Evolutionary conservation across 2,888 invertebrate species (phyloP), one percentile per base, ranked within the genome.

Genomic region (Drosophila limbata): DNA sequence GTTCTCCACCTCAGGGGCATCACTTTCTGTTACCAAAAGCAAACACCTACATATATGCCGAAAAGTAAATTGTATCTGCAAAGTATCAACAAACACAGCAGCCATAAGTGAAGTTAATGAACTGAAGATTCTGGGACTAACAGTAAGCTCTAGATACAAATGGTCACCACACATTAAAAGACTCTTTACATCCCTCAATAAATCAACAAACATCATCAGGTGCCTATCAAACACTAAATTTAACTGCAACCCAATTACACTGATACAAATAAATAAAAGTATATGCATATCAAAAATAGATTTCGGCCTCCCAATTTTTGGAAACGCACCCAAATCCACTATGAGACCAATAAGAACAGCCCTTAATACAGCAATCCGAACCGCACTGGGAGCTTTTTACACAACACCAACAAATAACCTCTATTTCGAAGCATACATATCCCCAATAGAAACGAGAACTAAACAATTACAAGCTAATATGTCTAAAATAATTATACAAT

Each of bases 21-120:
- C 15, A 39, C 39, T 15, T 0, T 39, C 15, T 15, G 3, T 39
- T 15, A 2, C 15, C 8, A 39, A 39, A 39, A 1, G n/a, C 5
- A 37, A 37, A n/a, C 39, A 39, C 39, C 15, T 39, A 39, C 39
- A 39, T 39, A 15, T 37, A 37, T 37, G 37, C 37, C n/a, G 39
- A 6, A 39, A 39, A 39, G 6, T 39, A 2, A 39, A 39, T 3
- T 39, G 39, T 15, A 2, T 15, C 39, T 39, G 15, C 15, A 15
- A 39, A 39, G 39, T 15, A 0, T 39, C 15, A 15, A 40, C 40
- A 40, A 40, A 15, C 39, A 39, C 39, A 39, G 2, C n/a, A 40
- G 40, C 2, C 2, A 40, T 40, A 17, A 40, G 1, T 17, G 40
- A 40, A 17, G 40, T 40, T 25, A 25, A 25, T 1, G 25, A 25